Evolutionary conservation across 35 echinoderm and acorn worm species (phyloP).

Genomic region (Apostichopus californicus): DNA sequence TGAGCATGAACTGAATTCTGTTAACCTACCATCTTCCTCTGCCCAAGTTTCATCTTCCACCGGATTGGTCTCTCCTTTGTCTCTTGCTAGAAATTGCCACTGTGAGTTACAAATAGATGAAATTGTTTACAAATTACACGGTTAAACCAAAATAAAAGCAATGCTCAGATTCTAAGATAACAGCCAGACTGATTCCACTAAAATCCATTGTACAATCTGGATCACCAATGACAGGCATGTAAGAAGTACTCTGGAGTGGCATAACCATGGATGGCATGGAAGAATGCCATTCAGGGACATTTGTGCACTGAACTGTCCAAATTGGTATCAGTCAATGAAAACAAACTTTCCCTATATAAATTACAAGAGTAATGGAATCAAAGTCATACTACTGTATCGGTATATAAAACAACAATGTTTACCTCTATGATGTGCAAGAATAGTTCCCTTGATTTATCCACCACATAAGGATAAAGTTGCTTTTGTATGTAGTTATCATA

Average conservation of each 20-base stretch:
- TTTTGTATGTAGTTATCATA: slow-evolving; percentile 98
- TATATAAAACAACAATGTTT: neutral
- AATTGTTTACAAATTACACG: neutral
- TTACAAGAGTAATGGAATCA: too few species aligned
- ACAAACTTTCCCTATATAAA: neutral
- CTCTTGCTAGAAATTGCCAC: slow-evolving; percentile 96
- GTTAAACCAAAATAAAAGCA: too few species aligned
- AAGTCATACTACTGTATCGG: too few species aligned
- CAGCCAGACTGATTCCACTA: too few species aligned
- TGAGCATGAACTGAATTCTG: neutral
- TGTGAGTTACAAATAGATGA: slow-evolving; percentile 19
- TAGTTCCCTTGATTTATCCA: slow-evolving; percentile 79
- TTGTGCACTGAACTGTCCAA: neutral
- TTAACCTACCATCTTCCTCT: slow-evolving; percentile 87
- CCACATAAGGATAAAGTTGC: slow-evolving; percentile 91
- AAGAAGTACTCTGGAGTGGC: too few species aligned
- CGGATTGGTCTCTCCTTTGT: slow-evolving; percentile 87
- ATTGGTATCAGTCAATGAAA: neutral
- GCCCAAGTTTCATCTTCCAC: slow-evolving; percentile 85
- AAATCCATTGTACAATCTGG: too few species aligned
- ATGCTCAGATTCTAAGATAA: too few species aligned
- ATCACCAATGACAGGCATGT: too few species aligned
- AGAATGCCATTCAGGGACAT: too few species aligned
- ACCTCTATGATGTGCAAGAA: slow-evolving; percentile 97
- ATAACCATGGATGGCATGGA: too few species aligned